A percentile compares a stretch with the other conserved stretches of the same genome.
phyloP scores from a whole-genome alignment of 2,113 vertebrate genomes.

The Hemicordylus capensis region DNA sequence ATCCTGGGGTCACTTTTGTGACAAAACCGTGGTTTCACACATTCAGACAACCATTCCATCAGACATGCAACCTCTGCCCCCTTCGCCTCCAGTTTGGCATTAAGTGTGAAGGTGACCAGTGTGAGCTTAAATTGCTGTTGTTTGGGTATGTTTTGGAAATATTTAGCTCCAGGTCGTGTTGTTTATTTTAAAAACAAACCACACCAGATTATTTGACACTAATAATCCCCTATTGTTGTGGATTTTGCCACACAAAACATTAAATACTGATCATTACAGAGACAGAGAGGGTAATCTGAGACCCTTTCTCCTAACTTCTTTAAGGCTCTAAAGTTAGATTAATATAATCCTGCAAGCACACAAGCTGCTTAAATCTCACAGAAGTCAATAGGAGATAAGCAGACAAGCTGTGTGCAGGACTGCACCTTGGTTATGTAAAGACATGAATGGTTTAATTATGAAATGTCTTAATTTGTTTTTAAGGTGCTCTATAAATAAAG shows the following conservation, averaged over 20 bases:
- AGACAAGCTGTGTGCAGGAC: not conserved
- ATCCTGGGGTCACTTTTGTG: too few species aligned
- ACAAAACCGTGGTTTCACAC: too few species aligned
- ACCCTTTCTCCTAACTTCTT: not conserved
- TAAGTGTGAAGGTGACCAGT: too few species aligned
- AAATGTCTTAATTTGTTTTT: not conserved
- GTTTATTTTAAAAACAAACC: too few species aligned
- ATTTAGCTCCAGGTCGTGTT: too few species aligned
- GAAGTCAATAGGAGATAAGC: not conserved
- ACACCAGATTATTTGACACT: not conserved
- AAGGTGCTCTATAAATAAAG: not conserved
- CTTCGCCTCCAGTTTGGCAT: too few species aligned
- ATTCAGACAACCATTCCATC: too few species aligned
- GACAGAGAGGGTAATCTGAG: not conserved
- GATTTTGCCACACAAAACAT: not conserved
- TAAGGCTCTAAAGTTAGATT: not conserved
- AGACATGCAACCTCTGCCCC: too few species aligned
- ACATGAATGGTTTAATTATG: not conserved
- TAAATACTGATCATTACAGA: conserved; percentile 7
- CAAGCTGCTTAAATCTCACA: not conserved
- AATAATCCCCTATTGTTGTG: not conserved
- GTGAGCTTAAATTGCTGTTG: too few species aligned
- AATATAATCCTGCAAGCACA: not conserved
- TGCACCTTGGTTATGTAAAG: not conserved
- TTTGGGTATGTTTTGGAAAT: too few species aligned